Conservation (phyloP, 1,140 invertebrate species). For the Ladona fulva region DNA sequence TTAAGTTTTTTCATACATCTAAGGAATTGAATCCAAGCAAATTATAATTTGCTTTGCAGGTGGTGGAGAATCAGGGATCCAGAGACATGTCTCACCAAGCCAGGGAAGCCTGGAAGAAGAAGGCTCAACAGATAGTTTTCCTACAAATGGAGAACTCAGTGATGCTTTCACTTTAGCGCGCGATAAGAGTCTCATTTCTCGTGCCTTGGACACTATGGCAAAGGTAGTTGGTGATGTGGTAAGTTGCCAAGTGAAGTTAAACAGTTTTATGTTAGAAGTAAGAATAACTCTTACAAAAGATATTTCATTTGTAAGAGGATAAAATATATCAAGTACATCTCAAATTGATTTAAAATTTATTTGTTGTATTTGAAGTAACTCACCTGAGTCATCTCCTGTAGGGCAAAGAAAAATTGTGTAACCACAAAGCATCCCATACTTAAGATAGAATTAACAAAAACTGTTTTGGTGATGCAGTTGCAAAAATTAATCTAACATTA, state of each 20-base stretch:
- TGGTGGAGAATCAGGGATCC: constrained; percentile 30
- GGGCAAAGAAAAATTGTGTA: too few relatives aligned
- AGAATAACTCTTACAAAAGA: too few relatives aligned
- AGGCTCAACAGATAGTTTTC: constrained; percentile 43
- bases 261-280: background rate
- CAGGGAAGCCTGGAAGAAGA: constrained; percentile 50
- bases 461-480: too few relatives aligned
- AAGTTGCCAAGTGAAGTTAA: background rate
- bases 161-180: constrained; percentile 50
- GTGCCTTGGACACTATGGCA: constrained; percentile 67
- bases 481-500: too few relatives aligned
- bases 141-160: constrained; percentile 45
- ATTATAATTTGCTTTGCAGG: background rate
- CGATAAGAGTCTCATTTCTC: constrained; percentile 58
- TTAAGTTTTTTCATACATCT: background rate
- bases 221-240: constrained; percentile 37
- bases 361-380: too few relatives aligned
- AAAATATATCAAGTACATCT: too few relatives aligned
- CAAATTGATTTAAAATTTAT: too few relatives aligned
- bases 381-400: too few relatives aligned
- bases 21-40: background rate
- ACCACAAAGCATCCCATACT: too few relatives aligned
- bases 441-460: too few relatives aligned
- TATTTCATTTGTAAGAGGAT: too few relatives aligned
- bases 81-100: constrained; percentile 38